Evolutionary conservation across 2,888 invertebrate genomes (phyloP), one percentile per base, ranked within the genome.

Genomic region (Imbricaverruca yamaguchii): DNA sequence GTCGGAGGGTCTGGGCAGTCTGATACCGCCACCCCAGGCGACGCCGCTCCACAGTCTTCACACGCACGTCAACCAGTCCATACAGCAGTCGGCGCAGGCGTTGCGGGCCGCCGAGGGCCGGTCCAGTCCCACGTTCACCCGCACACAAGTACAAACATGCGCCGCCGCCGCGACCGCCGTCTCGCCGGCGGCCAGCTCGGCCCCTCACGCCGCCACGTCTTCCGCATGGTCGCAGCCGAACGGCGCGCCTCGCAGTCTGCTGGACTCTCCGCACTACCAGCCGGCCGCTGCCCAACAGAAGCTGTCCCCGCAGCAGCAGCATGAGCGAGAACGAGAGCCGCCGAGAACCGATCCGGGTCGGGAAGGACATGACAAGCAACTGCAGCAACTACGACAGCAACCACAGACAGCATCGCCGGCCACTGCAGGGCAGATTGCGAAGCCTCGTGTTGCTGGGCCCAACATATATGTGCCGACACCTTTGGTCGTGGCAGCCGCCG

Each of bases 1-100:
- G 74, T 74, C 74, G 55, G 74, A 74, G 74, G 74, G 74, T 10
- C 74, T 74, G 55, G 55, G 74, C 11, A 55, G 74, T 21, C 74
- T 74, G 53, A 53, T n/a, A 9, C 11, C 74, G 53, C 21, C 74
- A 0, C 8, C 10, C 9, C 74, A 74, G 74, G 15, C 74, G 53
- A 23, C 74, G 10, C 15, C 55, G 53, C 74, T 53, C 9, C 74
- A 53, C 21, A 21, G 21, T 21, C 74, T 74, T 9, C 74, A 74
- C 53, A 39, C 53, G 18, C 11, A 55, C 21, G 55, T 74, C 39
- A 74, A 53, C 55, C 74, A 74, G 21, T 74, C 74, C 39, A 74
- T 74, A 21, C 53, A 55, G 53, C 74, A 21, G 53, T 74, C 74
- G 55, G 74, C 74, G 53, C 74, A 74, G 74, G 74, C 74, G 6